phyloP scores from a whole-genome alignment of 2,113 vertebrate genomes.

The Gasterosteus nipponicus region DNA sequence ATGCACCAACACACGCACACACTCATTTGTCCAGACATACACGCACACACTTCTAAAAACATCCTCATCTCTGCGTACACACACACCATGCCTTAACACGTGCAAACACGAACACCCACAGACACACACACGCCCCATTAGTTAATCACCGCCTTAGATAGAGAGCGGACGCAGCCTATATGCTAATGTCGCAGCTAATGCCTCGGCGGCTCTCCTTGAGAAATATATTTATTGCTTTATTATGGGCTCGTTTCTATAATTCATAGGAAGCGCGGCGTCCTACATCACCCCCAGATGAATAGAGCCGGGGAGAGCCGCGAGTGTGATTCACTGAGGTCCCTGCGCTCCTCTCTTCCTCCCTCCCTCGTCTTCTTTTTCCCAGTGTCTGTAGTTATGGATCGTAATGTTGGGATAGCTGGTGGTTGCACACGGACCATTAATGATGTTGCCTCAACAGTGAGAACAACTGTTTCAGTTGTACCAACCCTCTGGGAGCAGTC shows the following conservation, averaged over 20 bases:
- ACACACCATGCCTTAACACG: background rate
- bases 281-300: conserved; percentile 69
- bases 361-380: background rate
- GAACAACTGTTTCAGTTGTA: conserved; percentile 57
- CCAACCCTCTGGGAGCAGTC: conserved; percentile 52
- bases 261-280: conserved; percentile 54
- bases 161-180: conserved; percentile 58
- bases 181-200: conserved; percentile 73
- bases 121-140: conserved; percentile 53
- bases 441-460: conserved; percentile 51
- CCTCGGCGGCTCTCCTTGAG: conserved; percentile 64
- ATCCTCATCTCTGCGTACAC: conserved; percentile 4
- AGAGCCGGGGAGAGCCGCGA: conserved; percentile 39
- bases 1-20: background rate
- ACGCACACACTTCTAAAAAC: background rate
- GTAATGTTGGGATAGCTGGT: conserved; percentile 57
- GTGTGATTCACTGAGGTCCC: conserved; percentile 61
- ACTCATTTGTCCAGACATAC: background rate
- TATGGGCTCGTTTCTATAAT: conserved; percentile 71
- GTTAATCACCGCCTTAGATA: conserved; percentile 62
- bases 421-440: conserved; percentile 54
- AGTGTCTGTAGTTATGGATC: conserved; percentile 56
- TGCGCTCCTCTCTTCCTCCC: conserved; percentile 12
- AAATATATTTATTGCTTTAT: conserved; percentile 76
- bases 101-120: conserved; percentile 52